Conservation (phyloP, 2,888 invertebrate species). For the Thysanoteuthis rhombus region DNA sequence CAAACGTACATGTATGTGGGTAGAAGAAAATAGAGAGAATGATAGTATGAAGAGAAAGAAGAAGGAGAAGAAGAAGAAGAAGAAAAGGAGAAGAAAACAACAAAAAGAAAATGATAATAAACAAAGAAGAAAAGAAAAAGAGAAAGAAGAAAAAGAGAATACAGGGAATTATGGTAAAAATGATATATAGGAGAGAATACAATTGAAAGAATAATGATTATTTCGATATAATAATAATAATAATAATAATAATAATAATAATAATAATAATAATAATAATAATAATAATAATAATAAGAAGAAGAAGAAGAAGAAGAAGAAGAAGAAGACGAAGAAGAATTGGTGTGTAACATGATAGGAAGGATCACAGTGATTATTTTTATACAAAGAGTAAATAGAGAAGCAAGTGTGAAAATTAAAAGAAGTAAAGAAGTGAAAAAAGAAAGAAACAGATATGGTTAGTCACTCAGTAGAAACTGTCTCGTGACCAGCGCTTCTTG, state of each 20-base stretch:
- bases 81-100: background rate
- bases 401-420: background rate
- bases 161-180: too few relatives aligned
- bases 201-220: too few relatives aligned
- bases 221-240: background rate
- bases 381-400: too few relatives aligned
- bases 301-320: background rate
- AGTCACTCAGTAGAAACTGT: too few relatives aligned
- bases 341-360: too few relatives aligned
- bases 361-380: too few relatives aligned
- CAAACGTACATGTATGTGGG: background rate
- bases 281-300: background rate
- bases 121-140: background rate
- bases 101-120: too few relatives aligned
- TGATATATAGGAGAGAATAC: background rate
- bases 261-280: background rate
- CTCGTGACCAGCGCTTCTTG: too few relatives aligned
- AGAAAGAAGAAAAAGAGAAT: background rate
- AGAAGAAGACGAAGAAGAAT: too few relatives aligned
- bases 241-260: background rate
- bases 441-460: background rate
- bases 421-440: background rate
- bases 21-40: background rate
- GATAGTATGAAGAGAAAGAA: background rate
- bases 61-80: background rate